A percentile compares a stretch with the other conserved stretches of the same genome.
Conservation (phyloP, 1,140 invertebrate species). For the Neuroterus valhalla region DNA sequence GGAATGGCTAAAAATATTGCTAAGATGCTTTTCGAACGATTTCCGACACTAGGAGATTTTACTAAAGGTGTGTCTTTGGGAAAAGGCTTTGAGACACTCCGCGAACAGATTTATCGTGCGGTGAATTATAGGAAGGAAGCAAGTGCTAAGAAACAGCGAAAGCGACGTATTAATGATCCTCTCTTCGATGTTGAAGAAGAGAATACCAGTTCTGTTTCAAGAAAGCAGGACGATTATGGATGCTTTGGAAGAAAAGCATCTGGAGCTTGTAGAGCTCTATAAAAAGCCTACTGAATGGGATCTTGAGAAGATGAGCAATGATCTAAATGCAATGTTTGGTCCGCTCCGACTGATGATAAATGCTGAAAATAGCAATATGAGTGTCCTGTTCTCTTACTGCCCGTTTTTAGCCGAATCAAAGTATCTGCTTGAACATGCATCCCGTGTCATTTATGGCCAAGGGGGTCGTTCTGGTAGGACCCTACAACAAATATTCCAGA, state of each 20-base stretch:
- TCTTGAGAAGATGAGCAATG: neutral
- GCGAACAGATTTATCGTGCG: neutral
- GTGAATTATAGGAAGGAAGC: neutral
- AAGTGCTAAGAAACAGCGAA: neutral
- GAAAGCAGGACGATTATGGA: neutral
- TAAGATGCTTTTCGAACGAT: neutral
- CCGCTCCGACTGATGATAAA: neutral
- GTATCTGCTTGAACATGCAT: neutral
- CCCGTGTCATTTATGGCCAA: neutral
- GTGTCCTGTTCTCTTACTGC: neutral
- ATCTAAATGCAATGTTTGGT: neutral
- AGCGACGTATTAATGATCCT: neutral
- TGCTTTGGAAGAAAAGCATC: neutral
- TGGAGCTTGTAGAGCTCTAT: neutral
- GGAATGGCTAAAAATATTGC: neutral
- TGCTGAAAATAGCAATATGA: neutral
- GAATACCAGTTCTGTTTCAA: neutral
- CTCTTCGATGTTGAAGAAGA: neutral
- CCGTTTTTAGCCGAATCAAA: neutral
- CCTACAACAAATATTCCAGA: neutral
- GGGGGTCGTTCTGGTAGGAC: neutral
- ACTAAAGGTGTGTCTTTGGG: neutral
- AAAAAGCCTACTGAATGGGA: neutral
- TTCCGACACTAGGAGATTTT: neutral
- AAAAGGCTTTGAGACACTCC: neutral